Evolutionary conservation across 2,113 vertebrate genomes (phyloP).

Genomic region (Chlamydotis undulata): DNA sequence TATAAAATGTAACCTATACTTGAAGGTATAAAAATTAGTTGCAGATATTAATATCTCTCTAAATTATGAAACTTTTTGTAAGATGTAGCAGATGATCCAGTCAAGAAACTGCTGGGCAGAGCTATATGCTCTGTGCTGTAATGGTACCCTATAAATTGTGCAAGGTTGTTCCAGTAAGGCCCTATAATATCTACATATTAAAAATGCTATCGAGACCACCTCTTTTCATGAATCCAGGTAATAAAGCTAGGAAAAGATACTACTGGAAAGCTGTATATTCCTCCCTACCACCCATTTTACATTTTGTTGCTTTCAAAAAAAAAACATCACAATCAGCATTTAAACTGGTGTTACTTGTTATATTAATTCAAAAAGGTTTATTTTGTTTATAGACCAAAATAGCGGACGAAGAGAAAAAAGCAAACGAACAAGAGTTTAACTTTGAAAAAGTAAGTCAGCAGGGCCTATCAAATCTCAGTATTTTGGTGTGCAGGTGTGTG

Average conservation of each 20-base stretch:
- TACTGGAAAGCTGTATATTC: background rate
- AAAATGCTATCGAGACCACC: background rate
- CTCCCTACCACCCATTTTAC: background rate
- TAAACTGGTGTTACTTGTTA: background rate
- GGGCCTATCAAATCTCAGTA: background rate
- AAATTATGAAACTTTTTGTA: background rate
- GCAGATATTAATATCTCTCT: background rate
- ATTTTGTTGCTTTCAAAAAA: background rate
- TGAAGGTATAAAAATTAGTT: background rate
- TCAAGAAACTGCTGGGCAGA: background rate
- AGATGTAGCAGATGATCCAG: background rate
- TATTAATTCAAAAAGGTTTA: background rate
- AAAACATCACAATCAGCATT: background rate
- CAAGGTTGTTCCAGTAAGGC: background rate
- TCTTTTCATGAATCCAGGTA: background rate
- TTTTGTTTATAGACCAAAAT: conserved; percentile 49
- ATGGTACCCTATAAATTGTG: background rate
- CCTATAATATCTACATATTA: background rate
- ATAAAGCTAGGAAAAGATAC: background rate
- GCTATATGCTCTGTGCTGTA: background rate
- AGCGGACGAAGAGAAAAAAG: conserved; percentile 46
- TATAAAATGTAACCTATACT: background rate
- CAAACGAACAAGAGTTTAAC: conserved; percentile 73
- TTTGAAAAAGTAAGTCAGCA: conserved; percentile 86
- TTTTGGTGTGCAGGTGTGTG: background rate